Evolutionary conservation across 2,888 invertebrate species (phyloP), one percentile per base, ranked within the genome.

Genomic region (Callosobruchus maculatus): DNA sequence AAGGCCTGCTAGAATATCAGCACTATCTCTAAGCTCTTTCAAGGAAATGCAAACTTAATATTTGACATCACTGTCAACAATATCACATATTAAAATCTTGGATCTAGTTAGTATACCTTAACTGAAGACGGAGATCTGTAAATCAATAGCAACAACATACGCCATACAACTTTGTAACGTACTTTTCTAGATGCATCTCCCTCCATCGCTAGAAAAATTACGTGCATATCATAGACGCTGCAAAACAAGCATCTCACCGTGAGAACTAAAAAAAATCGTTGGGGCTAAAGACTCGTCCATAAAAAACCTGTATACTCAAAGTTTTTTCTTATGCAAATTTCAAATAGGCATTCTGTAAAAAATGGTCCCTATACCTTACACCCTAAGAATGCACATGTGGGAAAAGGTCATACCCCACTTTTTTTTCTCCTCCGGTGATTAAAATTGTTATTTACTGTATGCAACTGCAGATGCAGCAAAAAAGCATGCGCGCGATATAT

Each of bases 341-440:
- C 67, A 68, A 72, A 71, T 70, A 71, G 75, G 72, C 49, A 18
- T 22, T 20, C 20, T 13, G 21, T 26, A 71, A 71, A 67, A 71
- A 66, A 67, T 20, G 22, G 26, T 30, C 68, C 71, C 72, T 21
- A 20, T 22, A 70, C 20, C 49, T 74, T 49, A 71, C 73, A 73
- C 67, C 69, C 74, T 73, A 70, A 76, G 75, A 72, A 79, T 79
- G 74, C 82, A 80, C 79, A 81, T 82, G 82, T 82, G 82, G 81
- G 82, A 82, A 82, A 81, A 78, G 79, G 79, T 79, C 79, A 79
- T 80, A 80, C 81, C 82, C 80, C 80, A 83, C 81, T 81, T 79
- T 82, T 80, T 80, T 79, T 80, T 76, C 68, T 71, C 74, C 72
- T 72, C 76, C 70, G 68, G 74, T 76, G 72, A 77, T 78, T 78